Conservation (phyloP, 2,888 invertebrate species). For the Cephus rjabovi region DNA sequence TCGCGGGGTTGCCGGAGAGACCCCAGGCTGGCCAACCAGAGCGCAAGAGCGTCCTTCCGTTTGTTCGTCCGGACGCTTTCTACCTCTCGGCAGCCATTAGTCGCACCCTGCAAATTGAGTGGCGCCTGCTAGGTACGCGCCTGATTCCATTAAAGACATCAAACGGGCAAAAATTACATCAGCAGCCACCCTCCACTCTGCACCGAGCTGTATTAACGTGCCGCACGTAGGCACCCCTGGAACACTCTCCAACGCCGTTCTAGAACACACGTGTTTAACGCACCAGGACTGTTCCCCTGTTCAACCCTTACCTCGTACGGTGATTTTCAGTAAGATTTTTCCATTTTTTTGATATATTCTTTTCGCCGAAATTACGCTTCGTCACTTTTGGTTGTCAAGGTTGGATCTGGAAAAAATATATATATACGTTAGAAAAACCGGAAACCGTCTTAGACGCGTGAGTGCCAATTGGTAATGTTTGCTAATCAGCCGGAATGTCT, state of each 20-base stretch:
- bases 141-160: conserved; percentile 66
- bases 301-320: neutral
- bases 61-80: conserved; percentile 28
- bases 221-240: conserved; percentile 12
- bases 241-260: conserved; percentile 1
- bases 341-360: neutral
- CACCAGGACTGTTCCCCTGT: neutral
- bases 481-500: neutral
- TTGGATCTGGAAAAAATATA: neutral
- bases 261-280: conserved; percentile 16
- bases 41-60: conserved; percentile 27
- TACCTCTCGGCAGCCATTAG: conserved; percentile 63
- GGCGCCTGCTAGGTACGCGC: conserved; percentile 64
- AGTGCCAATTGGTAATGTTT: neutral
- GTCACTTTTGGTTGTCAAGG: neutral
- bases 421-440: neutral
- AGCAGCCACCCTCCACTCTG: conserved; percentile 56
- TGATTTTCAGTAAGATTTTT: neutral
- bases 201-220: conserved; percentile 10
- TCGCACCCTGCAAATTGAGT: conserved; percentile 65
- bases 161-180: conserved; percentile 66
- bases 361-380: neutral
- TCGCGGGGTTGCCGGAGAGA: neutral
- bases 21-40: neutral
- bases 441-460: neutral